Conservation (phyloP, 2,888 invertebrate genomes). For the Apamea epomidion region DNA sequence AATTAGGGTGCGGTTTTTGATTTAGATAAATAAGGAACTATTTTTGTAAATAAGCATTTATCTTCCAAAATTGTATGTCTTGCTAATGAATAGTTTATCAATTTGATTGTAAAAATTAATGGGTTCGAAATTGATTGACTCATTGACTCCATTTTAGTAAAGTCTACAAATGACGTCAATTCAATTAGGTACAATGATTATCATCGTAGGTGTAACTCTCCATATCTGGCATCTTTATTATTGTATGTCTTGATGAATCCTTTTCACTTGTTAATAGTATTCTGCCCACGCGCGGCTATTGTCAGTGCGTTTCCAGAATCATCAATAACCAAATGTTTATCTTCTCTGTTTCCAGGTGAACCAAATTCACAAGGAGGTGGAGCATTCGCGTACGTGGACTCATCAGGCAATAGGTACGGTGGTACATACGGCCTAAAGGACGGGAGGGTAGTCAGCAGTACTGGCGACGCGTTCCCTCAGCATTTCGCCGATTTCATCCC, state of each 20-base stretch:
- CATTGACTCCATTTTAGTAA: conserved; percentile 22
- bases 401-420: conserved; percentile 85
- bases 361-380: conserved; percentile 74
- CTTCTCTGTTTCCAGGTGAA: conserved; percentile 56
- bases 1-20: too few species aligned
- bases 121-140: conserved; percentile 29
- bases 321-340: background rate
- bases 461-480: conserved; percentile 59
- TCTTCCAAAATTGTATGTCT: background rate
- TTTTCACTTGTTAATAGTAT: conserved; percentile 10
- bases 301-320: background rate
- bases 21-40: background rate
- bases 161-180: conserved; percentile 38
- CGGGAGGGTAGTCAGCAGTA: conserved; percentile 71
- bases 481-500: conserved; percentile 67
- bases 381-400: conserved; percentile 82
- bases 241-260: conserved; percentile 28
- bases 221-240: conserved; percentile 20
- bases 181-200: conserved; percentile 29
- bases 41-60: background rate
- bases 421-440: conserved; percentile 82
- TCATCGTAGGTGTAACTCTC: conserved; percentile 37
- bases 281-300: conserved; percentile 20
- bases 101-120: conserved; percentile 37
- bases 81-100: conserved; percentile 24